Conservation (phyloP, 2,113 vertebrate species). For the Pelodiscus sinensis region DNA sequence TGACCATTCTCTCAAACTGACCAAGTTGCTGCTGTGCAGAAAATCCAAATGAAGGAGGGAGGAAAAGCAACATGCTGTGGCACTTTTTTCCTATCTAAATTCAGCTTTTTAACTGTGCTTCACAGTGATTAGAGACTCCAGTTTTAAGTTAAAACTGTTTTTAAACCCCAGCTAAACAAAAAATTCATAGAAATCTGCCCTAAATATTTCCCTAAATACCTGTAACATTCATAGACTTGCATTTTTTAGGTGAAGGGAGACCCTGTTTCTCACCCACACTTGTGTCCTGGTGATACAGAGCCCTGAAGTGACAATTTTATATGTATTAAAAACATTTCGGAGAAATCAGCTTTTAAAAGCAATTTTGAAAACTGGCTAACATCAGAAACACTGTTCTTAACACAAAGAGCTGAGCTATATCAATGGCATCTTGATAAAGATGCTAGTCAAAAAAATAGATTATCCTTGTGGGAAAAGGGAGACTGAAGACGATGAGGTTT, state of each 20-base stretch:
- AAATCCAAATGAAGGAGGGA: conserved; percentile 23
- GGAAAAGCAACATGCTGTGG: conserved; percentile 25
- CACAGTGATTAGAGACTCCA: conserved; percentile 5
- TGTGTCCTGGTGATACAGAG: neutral
- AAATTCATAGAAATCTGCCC: neutral
- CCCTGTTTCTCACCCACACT: neutral
- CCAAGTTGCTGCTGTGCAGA: conserved; percentile 9
- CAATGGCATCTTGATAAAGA: neutral
- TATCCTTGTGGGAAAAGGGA: fast-evolving
- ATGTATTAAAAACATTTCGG: neutral
- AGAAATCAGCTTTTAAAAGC: neutral
- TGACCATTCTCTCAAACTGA: neutral
- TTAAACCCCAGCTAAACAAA: conserved; percentile 46
- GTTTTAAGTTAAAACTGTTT: conserved; percentile 58
- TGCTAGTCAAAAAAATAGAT: neutral
- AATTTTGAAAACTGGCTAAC: neutral
- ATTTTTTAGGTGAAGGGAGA: neutral
- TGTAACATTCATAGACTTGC: neutral
- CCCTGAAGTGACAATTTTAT: neutral
- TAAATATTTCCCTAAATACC: neutral
- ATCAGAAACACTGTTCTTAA: neutral
- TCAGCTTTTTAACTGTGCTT: conserved; percentile 56
- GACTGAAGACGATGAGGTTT: neutral
- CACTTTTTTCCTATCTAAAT: neutral
- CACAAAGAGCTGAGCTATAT: neutral